These are phyloP conservation scores for Schizothorax lantsangensis DNA, from an alignment of 2,797 vertebrate species.

Conservation along the genomic window DNA sequence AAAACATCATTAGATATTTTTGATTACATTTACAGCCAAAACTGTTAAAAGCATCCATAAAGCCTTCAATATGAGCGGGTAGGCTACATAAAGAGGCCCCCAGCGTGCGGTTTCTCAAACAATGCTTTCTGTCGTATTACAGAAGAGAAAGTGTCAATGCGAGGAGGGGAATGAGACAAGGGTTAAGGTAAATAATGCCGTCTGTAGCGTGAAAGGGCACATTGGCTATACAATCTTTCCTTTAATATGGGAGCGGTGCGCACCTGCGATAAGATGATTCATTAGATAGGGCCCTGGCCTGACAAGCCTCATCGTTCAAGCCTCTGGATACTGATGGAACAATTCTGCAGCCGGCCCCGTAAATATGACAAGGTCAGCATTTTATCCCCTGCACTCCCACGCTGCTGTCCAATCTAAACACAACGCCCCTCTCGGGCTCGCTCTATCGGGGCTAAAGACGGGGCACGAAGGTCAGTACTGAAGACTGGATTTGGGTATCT, in stretches of 20 bases:
- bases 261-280: constrained; percentile 99
- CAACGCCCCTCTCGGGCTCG: constrained; percentile 17
- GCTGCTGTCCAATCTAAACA: constrained; percentile 57
- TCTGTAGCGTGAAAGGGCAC: constrained; percentile 90
- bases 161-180: constrained; percentile 85
- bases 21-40: constrained; percentile 32
- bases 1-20: neutral
- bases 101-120: constrained; percentile 16
- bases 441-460: constrained; percentile 31
- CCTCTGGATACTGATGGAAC: constrained; percentile 96
- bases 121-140: constrained; percentile 28
- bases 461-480: neutral
- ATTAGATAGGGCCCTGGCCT: constrained; percentile 93
- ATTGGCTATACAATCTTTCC: constrained; percentile 88
- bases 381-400: constrained; percentile 76
- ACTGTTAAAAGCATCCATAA: constrained; percentile 32
- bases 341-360: constrained; percentile 92
- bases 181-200: constrained; percentile 91
- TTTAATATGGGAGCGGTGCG: constrained; percentile 94
- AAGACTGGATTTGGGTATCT: neutral
- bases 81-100: constrained; percentile 2
- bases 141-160: constrained; percentile 34
- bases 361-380: constrained; percentile 99
- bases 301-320: constrained; percentile 99
- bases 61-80: constrained; percentile 4